These are phyloP conservation scores for Platygyra sinensis DNA, from an alignment of 64 coral and sea anemone genomes.

Conservation along the genomic window DNA sequence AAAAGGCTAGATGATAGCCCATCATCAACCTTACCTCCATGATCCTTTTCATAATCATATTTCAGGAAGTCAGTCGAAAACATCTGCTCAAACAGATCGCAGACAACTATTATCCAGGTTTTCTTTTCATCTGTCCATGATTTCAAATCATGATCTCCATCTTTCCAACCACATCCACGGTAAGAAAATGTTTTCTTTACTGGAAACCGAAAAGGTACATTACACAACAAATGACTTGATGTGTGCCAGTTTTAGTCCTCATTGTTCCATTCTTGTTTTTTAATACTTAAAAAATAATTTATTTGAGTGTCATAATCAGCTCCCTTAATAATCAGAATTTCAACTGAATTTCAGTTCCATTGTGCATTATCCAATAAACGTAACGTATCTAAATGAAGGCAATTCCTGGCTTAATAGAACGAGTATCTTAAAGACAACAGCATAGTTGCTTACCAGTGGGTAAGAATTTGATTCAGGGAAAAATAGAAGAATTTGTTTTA, in stretches of 20 bases:
- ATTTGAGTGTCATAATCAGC: neutral
- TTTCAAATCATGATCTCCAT: neutral
- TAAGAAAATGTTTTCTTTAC: conserved; percentile 42
- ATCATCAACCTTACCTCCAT: too few relatives aligned
- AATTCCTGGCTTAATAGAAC: conserved; percentile 35
- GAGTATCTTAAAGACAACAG: conserved; percentile 21
- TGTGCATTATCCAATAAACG: neutral
- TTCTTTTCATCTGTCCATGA: conserved; percentile 53
- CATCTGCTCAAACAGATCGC: conserved; percentile 32
- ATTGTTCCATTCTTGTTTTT: too few relatives aligned
- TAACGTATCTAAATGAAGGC: neutral
- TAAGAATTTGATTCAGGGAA: conserved; percentile 34
- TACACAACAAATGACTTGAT: neutral
- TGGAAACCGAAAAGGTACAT: neutral
- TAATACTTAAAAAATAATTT: neutral
- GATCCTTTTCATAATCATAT: too few relatives aligned
- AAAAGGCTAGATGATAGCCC: too few relatives aligned
- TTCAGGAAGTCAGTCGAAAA: too few relatives aligned
- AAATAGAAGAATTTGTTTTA: neutral
- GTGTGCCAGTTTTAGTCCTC: neutral
- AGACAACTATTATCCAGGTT: conserved; percentile 23
- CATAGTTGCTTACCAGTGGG: conserved; percentile 18
- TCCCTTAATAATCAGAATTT: neutral
- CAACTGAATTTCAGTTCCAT: too few relatives aligned
- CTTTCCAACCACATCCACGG: conserved; percentile 61